Evolutionary conservation across 2,113 vertebrate species (phyloP).

Genomic region (Pygoscelis adeliae): DNA sequence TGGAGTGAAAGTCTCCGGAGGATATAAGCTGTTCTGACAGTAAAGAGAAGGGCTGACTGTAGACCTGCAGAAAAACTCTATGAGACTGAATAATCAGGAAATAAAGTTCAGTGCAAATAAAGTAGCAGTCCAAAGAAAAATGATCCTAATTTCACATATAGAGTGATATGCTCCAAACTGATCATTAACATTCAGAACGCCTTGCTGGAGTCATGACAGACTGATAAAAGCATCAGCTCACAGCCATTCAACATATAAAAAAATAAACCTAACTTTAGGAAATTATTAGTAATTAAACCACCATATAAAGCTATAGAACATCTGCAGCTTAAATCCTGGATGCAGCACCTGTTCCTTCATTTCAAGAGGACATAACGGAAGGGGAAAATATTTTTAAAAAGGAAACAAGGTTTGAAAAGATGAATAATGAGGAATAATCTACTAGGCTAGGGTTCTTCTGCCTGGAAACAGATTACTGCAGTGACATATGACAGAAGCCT

Average conservation of each 20-base stretch:
- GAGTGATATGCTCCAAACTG: background rate
- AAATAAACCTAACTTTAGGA: background rate
- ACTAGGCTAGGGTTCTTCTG: background rate
- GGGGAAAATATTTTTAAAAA: background rate
- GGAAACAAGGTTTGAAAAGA: background rate
- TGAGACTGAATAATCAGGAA: background rate
- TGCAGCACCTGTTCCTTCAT: background rate
- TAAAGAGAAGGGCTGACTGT: background rate
- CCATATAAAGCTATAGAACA: background rate
- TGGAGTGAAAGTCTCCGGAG: background rate
- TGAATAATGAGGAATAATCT: background rate
- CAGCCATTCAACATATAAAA: background rate
- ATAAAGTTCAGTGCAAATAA: background rate
- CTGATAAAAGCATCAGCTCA: background rate
- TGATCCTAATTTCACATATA: background rate
- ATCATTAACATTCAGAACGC: background rate
- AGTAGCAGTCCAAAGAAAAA: background rate
- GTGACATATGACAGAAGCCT: background rate
- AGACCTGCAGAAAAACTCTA: background rate
- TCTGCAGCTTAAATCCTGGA: background rate
- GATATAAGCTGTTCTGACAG: background rate
- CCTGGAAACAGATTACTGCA: slow-evolving; percentile 36
- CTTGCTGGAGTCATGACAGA: background rate
- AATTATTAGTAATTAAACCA: background rate
- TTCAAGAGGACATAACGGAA: background rate